A percentile compares a stretch with the other conserved stretches of the same genome.
phyloP scores from a whole-genome alignment of 2,888 invertebrate genomes.

The Nysson spinosus region DNA sequence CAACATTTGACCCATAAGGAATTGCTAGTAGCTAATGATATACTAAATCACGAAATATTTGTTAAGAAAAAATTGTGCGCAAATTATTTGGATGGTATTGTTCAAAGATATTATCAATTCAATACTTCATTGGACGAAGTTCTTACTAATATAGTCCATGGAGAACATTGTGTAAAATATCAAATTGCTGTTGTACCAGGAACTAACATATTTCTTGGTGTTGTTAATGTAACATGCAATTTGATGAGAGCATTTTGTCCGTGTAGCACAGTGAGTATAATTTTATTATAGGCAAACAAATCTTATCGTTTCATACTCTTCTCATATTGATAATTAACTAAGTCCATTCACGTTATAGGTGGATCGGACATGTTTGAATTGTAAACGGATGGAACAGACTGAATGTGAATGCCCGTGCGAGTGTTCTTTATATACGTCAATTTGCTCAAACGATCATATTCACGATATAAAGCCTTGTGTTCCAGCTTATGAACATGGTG shows the following conservation, averaged over 20 bases:
- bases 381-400: constrained; percentile 94
- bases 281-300: too few relatives aligned
- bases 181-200: constrained; percentile 88
- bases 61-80: constrained; percentile 91
- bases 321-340: too few relatives aligned
- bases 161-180: constrained; percentile 93
- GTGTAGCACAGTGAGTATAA: constrained; percentile 86
- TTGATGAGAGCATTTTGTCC: constrained; percentile 92
- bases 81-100: constrained; percentile 89
- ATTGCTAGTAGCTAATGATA: constrained; percentile 92
- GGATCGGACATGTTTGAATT: constrained; percentile 92
- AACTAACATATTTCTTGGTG: constrained; percentile 92
- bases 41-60: constrained; percentile 90
- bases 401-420: constrained; percentile 98
- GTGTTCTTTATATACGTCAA: constrained; percentile 82
- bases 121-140: constrained; percentile 88
- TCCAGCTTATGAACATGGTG: constrained; percentile 70
- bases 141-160: constrained; percentile 89
- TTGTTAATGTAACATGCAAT: constrained; percentile 92
- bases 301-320: too few relatives aligned
- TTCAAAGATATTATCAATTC: constrained; percentile 89
- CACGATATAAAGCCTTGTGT: constrained; percentile 66
- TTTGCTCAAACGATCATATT: constrained; percentile 73
- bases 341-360: constrained; percentile 75
- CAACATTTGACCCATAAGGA: constrained; percentile 95